Evolutionary conservation across 2,797 vertebrate species (phyloP), one percentile per base, ranked within the genome.

Genomic region (Balearica regulorum): DNA sequence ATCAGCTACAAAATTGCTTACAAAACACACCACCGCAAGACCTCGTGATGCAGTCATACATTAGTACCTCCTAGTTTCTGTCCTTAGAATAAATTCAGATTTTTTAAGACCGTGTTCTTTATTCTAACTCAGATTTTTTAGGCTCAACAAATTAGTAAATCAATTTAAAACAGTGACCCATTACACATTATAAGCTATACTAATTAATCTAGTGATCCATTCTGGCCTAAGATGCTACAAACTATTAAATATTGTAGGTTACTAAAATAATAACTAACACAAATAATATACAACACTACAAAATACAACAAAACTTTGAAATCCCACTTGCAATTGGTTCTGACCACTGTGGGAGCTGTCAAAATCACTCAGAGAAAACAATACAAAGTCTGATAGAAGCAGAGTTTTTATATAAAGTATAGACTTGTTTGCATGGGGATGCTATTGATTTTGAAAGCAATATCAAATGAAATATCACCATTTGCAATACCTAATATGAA

Each of bases 321-420:
- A 85, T 72, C 10, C 6, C 6, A 28, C 8, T 37, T 77, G 29
- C 6, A 46, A 7, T 44, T 90, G 57, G 10, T 71, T 85, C 18
- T 60, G 54, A n/a, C 13, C 2, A 0, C 13, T 41, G 9, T 9
- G 68, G 10, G 21, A 76, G 26, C 37, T 10, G 1, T 65, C 1
- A 0, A 86, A 89, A 86, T 29, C 26, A 48, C 11, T 73, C 16
- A 54, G 57, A 66, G 21, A 41, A 14, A 93, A 18, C 10, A 61
- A 37, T 44, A 15, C 3, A 5, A 62, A 62, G 16, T 17, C 19
- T 66, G 20, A 53, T 26, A 29, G 31, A 25, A 61, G 26, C 10
- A 65, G 26, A 17, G 21, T 48, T 31, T 43, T 83, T 21, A 6
- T 53, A 28, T 16, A 28, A 62, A 68, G 2, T 69, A 55, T 46